Evolutionary conservation across 2,888 invertebrate species (phyloP), one percentile per base, ranked within the genome.

Genomic region (Stenoptilia bipunctidactyla): DNA sequence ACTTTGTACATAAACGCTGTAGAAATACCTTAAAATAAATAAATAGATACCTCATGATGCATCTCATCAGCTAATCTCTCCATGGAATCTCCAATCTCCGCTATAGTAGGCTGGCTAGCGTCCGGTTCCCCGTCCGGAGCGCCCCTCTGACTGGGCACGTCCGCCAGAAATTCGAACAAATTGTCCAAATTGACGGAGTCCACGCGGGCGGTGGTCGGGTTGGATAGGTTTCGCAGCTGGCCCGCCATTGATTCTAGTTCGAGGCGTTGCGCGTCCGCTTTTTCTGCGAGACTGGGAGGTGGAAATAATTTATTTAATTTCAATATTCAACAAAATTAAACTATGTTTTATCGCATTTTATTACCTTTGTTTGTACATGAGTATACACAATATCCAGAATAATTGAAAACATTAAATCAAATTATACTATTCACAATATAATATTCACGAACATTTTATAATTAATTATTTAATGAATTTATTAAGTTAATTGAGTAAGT

Each of bases 141-240:
- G n/a, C 80, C 80, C 0, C 79, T 55, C 42, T 74, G 74, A 3
- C 73, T 63, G 25, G 79, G 85, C 30, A 92, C 91, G 53, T 95
- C 95, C 0, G 93, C 93, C 14, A 96, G 83, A 75, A 96, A 96
- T 42, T 94, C 94, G 75, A 96, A 96, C 54, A 96, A 77, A 69
- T 94, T 94, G 70, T 96, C 96, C 55, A 96, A 75, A 65, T 95
- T 94, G 0, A 95, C 92, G 0, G 92, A 91, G 57, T 93, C 93
- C 6, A 89, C 72, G n/a, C 86, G 66, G 8, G 71, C 66, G 44
- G 63, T 61, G 42, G 68, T 56, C 13, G 66, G 61, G 39, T 66
- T 70, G 14, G 66, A 66, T 0, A 79, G 54, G 0, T 72, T 79
- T 1, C 82, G 75, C 5, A 83, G 65, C 38, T 79, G 79, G 45